Base-by-base conservation (phyloP, 2,888 invertebrate species). In the Ommatoiulus sabulosus region DNA sequence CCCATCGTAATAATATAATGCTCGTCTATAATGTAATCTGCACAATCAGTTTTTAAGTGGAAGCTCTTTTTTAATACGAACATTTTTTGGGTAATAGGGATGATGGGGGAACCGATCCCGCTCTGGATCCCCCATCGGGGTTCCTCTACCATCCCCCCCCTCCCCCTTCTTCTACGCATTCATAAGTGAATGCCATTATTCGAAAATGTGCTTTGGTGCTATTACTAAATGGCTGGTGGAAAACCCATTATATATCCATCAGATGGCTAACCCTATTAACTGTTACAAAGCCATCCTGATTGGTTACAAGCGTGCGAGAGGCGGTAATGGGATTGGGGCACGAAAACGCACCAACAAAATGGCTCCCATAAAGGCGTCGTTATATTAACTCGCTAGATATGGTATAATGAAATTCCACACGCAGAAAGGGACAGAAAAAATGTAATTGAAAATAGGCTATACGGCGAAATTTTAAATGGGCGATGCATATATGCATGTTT, bases 221-320 rank as follows among this genome's bases (percentile, higher is more conserved):
- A 52, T 52, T 52, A 52, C 52, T 52, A 52, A 52, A 52, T 52
- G 52, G 10, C 52, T 52, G 10, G 52, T 52, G 43, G 84, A 84
- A 43, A 84, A 84, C 10, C 84, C 84, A 84, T 84, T 84, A 84
- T 43, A 43, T 43, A 84, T 24, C 84, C 24, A 84, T 84, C 84
- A 43, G 84, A 84, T 20, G 15, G 43, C 84, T 84, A 43, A 84
- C 84, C 43, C 84, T 84, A 84, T 84, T 84, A 84, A 84, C 84
- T 84, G 84, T 84, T 84, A 84, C 84, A 84, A 84, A 84, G 84
- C 84, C 35, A 84, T 84, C 43, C 86, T 86, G 44, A 86, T 86
- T 86, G 86, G 86, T 46, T 86, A 46, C 44, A 46, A 44, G 52
- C 52, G 52, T 52, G 52, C 15, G 15, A n/a, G n/a, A 52, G 52